A percentile compares a stretch with the other conserved stretches of the same genome.
phyloP scores from a whole-genome alignment of 92 coral and sea anemone genomes.

The Zoanthus gigantus region DNA sequence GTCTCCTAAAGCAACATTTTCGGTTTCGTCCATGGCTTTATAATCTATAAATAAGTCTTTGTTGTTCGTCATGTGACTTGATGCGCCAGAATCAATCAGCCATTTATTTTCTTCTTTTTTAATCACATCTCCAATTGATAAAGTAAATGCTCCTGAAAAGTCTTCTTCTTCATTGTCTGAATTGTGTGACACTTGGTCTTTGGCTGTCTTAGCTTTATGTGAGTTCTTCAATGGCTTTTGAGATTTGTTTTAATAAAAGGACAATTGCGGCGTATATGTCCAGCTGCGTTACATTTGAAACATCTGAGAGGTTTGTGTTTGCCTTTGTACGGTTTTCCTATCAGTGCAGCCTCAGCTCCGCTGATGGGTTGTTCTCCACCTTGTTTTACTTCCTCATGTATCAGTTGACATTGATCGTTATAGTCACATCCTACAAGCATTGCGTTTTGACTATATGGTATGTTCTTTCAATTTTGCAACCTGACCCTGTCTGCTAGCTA shows the following conservation, averaged over 20 bases:
- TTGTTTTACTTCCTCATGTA: slow-evolving; percentile 65
- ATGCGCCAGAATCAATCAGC: slow-evolving; percentile 67
- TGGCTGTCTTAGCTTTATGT: slow-evolving; percentile 58
- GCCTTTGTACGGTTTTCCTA: slow-evolving; percentile 36
- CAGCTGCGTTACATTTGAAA: slow-evolving; percentile 53
- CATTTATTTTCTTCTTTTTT: slow-evolving; percentile 37
- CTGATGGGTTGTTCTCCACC: slow-evolving; percentile 32
- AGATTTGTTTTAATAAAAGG: slow-evolving; percentile 32
- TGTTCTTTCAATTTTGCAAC: too few relatives aligned
- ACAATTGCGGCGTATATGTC: slow-evolving; percentile 66
- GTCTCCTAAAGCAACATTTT: slow-evolving; percentile 62
- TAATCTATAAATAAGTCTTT: slow-evolving; percentile 58
- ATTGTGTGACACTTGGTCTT: slow-evolving; percentile 29
- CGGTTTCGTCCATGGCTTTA: slow-evolving; percentile 56
- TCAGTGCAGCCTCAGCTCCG: slow-evolving; percentile 64
- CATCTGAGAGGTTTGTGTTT: slow-evolving; percentile 54
- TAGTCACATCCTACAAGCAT: too few relatives aligned
- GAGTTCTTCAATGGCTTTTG: slow-evolving; percentile 27
- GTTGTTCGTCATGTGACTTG: slow-evolving; percentile 70
- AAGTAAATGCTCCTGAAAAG: slow-evolving; percentile 55
- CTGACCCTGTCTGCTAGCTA: too few relatives aligned
- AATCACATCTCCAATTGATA: slow-evolving; percentile 45
- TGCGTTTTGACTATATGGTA: too few relatives aligned
- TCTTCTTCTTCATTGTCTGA: slow-evolving; percentile 57
- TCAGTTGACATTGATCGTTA: background rate